Evolutionary conservation across 2,113 vertebrate species (phyloP), one percentile per base, ranked within the genome.

Genomic region (Orthonyx spaldingii): DNA sequence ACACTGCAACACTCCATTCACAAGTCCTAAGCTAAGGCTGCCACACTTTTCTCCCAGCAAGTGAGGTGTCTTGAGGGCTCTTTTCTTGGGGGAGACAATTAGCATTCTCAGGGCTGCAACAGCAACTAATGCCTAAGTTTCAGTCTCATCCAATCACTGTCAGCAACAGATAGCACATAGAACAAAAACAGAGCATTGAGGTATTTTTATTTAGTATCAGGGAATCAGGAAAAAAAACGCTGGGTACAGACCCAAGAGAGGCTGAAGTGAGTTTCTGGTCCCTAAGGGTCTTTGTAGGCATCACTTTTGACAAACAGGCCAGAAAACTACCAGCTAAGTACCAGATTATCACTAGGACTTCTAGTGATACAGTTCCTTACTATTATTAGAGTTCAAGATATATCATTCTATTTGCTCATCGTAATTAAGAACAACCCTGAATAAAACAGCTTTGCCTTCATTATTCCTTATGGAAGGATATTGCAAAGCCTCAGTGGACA

Each of bases 141-240:
- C 70, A 64, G 39, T 30, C 75, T 79, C 44, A 52, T 9, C 5
- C 35, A 93, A n/a, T 14, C 26, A 53, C 3, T 8, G 6, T 24
- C 37, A 64, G n/a, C 16, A 72, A 49, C 7, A 55, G 4, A 9
- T 17, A 61, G 2, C 6, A 24, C 6, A 50, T 0, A 2, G 10
- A 77, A 74, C 5, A 9, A 44, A 55, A 55, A 0, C 39, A 91
- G 16, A 60, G 5, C 30, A 55, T 0, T 39, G 13, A 30, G 3
- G 7, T 44, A 70, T 15, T 46, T 84, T 56, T 35, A 69, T 39
- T 53, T 33, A 53, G 39, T 14, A 47, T 30, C 47, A 90, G 6
- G 11, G 10, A 71, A 68, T 21, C 7, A 15, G 32, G 20, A 17
- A 41, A 85, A 69, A 85, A 72, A 65, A 4, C 9, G 13, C 33